Evolutionary conservation across 2,113 vertebrate genomes (phyloP).

Genomic region (Procavia capensis): DNA sequence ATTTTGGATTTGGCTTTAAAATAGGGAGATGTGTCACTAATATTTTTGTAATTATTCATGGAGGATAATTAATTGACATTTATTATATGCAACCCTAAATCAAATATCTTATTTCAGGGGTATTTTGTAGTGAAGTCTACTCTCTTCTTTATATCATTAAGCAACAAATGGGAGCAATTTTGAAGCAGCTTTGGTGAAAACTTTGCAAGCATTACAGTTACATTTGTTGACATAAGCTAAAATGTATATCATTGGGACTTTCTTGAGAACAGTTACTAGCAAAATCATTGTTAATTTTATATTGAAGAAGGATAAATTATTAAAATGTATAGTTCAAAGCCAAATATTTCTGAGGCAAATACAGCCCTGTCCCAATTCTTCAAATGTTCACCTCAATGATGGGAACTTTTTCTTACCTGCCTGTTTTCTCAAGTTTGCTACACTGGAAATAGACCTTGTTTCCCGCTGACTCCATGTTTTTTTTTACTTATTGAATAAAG

Average conservation of each 20-base stretch:
- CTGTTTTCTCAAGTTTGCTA: background rate
- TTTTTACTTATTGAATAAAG: background rate
- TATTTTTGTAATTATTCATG: background rate
- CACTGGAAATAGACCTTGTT: background rate
- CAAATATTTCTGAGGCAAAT: background rate
- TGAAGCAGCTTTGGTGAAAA: background rate
- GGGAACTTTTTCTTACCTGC: background rate
- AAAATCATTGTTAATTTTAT: background rate
- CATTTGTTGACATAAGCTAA: background rate
- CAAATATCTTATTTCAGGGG: background rate
- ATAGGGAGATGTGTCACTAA: background rate
- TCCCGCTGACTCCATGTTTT: background rate
- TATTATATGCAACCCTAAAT: background rate
- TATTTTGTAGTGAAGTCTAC: background rate
- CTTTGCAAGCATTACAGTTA: background rate
- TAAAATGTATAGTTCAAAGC: background rate
- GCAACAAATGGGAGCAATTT: background rate
- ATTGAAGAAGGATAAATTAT: background rate
- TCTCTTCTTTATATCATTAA: background rate
- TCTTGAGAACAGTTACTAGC: background rate
- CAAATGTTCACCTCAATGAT: background rate
- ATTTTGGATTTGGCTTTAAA: background rate
- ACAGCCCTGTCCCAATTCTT: background rate
- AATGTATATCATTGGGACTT: background rate
- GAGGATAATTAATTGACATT: background rate